Base-by-base conservation (phyloP, 2,113 vertebrate species). In the Pelusios castaneus region DNA sequence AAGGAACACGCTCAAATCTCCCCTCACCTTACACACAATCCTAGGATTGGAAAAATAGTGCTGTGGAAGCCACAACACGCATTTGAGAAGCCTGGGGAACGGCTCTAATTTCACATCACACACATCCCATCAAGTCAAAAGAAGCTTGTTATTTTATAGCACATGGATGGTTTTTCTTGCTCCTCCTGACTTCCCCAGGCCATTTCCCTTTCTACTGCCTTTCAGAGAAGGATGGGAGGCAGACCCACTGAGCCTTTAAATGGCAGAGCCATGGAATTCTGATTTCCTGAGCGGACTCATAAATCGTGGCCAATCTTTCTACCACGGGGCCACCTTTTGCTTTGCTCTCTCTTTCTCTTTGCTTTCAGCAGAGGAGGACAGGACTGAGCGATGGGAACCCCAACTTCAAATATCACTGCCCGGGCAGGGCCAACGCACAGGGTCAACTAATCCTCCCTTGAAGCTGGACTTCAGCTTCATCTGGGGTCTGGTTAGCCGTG, bases 381-480 rank as follows among this genome's bases (percentile, higher is more conserved):
- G 82, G 17, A 34, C 51, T 34, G 41, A 95, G 54, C 75, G 0
- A 0, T 14, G 60, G 56, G 87, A 86, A 93, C 38, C 38, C 70
- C 70, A 43, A 25, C 22, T 43, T 16, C 34, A n/a, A n/a, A 16
- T 63, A 6, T 63, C 34, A 31, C 38, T 14, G 1, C 8, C 19
- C n/a, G 34, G 63, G 14, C 17, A 70, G 34, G 60, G 34, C 13
- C 29, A 58, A 34, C 17, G 22, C 5, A 12, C 3, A n/a, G 70
- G n/a, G 70, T 63, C 52, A 67, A 10, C 80, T 7, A 45, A 31
- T 43, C 38, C 78, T 1, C 41, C 90, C 83, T 51, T 0, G 0
- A 70, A 83, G 87, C 43, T 47, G 47, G 51, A 24, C 19, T 17
- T 51, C 77, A 29, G 89, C 77, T 45, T 27, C 0, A 0, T 43